These are phyloP conservation scores for Anableps anableps DNA, from an alignment of 2,797 vertebrate genomes.

Conservation along the genomic window DNA sequence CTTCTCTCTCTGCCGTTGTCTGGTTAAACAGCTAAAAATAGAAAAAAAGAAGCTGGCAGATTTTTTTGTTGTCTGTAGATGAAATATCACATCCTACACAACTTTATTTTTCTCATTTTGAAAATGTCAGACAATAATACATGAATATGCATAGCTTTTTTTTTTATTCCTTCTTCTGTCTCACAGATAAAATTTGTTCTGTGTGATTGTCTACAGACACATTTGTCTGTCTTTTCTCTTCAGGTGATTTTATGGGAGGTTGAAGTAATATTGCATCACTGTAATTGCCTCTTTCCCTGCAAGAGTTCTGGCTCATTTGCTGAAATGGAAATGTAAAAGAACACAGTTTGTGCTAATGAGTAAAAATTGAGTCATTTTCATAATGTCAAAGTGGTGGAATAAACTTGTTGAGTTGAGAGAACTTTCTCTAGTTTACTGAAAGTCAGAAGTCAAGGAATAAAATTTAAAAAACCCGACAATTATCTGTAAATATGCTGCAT, in stretches of 20 bases:
- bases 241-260: conserved; percentile 18
- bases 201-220: conserved; percentile 12
- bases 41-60: conserved; percentile 16
- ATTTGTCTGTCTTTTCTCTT: conserved; percentile 10
- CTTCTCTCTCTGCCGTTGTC: conserved; percentile 29
- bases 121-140: conserved; percentile 30
- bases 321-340: conserved; percentile 29
- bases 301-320: conserved; percentile 39
- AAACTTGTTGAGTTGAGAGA: neutral
- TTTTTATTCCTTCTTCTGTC: conserved; percentile 9
- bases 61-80: conserved; percentile 21
- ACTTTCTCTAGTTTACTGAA: neutral
- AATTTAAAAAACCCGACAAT: too few species aligned
- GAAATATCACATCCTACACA: conserved; percentile 30
- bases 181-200: conserved; percentile 19
- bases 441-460: neutral
- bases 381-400: conserved; percentile 19
- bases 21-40: conserved; percentile 33
- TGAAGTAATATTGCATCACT: conserved; percentile 29
- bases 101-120: conserved; percentile 7
- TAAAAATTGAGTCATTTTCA: conserved; percentile 18
- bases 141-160: conserved; percentile 13
- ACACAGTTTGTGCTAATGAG: conserved; percentile 27
- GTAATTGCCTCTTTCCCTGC: conserved; percentile 42
- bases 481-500: neutral